These are phyloP conservation scores for Brotogeris chrysoptera DNA, from an alignment of 2,797 vertebrate species.

Conservation along the genomic window DNA sequence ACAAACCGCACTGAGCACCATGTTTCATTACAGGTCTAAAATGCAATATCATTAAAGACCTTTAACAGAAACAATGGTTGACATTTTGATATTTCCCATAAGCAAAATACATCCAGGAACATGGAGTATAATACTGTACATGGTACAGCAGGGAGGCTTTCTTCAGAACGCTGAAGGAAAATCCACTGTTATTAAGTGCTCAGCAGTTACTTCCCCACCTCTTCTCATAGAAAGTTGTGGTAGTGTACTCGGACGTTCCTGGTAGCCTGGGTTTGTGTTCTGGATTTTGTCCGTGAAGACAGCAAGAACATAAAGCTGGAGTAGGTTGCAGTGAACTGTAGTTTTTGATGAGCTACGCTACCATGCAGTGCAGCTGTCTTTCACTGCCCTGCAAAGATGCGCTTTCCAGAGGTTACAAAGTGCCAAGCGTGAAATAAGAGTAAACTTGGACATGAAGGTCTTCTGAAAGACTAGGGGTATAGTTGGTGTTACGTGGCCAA, in stretches of 20 bases:
- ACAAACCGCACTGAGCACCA: conserved; percentile 65
- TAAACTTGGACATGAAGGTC: not conserved
- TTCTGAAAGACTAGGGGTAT: not conserved
- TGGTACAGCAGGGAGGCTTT: conserved; percentile 26
- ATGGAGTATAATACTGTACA: conserved; percentile 31
- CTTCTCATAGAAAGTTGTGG: not conserved
- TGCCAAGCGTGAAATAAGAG: not conserved
- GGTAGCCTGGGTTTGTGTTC: not conserved
- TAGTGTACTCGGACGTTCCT: not conserved
- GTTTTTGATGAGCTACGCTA: not conserved
- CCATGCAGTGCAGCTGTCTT: not conserved
- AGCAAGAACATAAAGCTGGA: not conserved
- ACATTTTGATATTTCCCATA: conserved; percentile 83
- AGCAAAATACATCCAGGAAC: conserved; percentile 69
- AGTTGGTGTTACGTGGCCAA: not conserved
- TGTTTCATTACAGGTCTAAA: conserved; percentile 81
- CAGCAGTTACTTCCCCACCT: not conserved
- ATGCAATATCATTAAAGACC: conserved; percentile 80
- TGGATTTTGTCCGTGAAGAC: not conserved
- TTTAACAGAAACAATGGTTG: conserved; percentile 82
- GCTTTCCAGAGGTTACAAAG: not conserved
- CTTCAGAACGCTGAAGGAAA: not conserved
- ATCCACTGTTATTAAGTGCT: not conserved
- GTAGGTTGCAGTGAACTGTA: not conserved
- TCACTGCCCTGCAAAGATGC: not conserved